phyloP scores from a whole-genome alignment of 2,797 vertebrate genomes.

The Onychomys arenicola region DNA sequence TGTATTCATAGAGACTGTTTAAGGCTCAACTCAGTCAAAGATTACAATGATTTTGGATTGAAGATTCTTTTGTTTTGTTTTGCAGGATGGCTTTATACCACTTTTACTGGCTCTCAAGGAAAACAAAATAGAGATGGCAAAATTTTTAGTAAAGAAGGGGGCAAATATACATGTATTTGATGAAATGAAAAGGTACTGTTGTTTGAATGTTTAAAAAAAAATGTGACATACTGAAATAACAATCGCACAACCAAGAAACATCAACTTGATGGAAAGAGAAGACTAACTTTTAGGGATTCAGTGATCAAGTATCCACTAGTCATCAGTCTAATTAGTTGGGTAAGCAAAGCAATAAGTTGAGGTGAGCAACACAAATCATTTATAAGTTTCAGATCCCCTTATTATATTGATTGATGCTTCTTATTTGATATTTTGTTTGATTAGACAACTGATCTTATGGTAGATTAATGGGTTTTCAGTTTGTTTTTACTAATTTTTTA shows the following conservation, averaged over 20 bases:
- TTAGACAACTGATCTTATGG: neutral
- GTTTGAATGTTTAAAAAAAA: neutral
- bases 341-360: neutral
- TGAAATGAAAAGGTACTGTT: neutral
- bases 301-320: too few species aligned
- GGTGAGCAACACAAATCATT: neutral
- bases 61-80: neutral
- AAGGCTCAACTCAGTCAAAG: neutral
- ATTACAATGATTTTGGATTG: neutral
- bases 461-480: neutral
- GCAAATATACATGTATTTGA: slow-evolving; percentile 8
- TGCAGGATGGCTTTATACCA: slow-evolving; percentile 25
- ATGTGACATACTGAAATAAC: too few species aligned
- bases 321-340: neutral
- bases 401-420: neutral
- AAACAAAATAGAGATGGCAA: neutral
- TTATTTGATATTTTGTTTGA: neutral
- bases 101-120: slow-evolving; percentile 34
- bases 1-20: neutral
- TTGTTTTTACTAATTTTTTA: neutral
- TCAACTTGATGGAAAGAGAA: neutral
- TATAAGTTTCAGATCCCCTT: neutral
- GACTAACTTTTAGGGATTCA: slow-evolving; percentile 68
- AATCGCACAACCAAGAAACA: neutral
- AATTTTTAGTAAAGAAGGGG: slow-evolving; percentile 9